Conservation (phyloP, 2,113 vertebrate species). For the Mustela lutreola region DNA sequence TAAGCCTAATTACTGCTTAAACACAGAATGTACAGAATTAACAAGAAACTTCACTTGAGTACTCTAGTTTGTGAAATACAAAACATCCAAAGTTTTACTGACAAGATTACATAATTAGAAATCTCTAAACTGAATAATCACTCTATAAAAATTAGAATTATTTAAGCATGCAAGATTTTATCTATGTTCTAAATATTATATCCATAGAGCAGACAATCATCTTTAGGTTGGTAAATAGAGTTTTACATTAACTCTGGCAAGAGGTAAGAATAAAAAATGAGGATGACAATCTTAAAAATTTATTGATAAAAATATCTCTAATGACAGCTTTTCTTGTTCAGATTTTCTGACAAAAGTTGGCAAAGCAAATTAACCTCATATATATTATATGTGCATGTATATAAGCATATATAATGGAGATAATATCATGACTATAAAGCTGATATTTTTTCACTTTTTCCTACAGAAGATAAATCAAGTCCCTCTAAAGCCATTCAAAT, state of each 20-base stretch:
- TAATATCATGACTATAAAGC: neutral
- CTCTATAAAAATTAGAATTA: neutral
- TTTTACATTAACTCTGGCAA: neutral
- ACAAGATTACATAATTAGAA: neutral
- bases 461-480: neutral
- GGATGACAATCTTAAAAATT: neutral
- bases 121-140: neutral
- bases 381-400: neutral
- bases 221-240: neutral
- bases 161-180: neutral
- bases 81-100: conserved; percentile 39
- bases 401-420: neutral
- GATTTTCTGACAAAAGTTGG: neutral
- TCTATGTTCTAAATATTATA: neutral
- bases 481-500: neutral
- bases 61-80: neutral
- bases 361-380: neutral
- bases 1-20: conserved; percentile 60
- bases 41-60: neutral
- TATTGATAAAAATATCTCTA: neutral
- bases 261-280: neutral
- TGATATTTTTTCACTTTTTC: conserved; percentile 1
- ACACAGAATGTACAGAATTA: conserved; percentile 35
- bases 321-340: neutral
- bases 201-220: neutral